Evolutionary conservation across 2,797 vertebrate genomes (phyloP), one percentile per base, ranked within the genome.

Genomic region (Liparis tanakae): DNA sequence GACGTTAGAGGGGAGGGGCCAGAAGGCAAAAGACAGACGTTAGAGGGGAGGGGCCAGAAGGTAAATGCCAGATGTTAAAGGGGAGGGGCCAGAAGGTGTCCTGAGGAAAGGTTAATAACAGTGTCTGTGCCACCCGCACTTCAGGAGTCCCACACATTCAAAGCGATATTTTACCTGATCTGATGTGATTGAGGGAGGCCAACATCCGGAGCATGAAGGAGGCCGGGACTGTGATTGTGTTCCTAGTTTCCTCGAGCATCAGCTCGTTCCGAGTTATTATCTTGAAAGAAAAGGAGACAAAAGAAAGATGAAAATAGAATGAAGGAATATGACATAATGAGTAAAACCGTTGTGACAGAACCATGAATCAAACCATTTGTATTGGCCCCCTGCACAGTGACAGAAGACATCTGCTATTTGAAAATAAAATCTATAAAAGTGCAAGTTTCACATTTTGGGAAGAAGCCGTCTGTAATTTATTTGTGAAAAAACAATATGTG

Each of bases 131-230:
- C 18, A 9, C 36, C 7, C 0, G 4, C 13, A 17, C 10, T 41
- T 22, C 36, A 15, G 34, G 2, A 15, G 7, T 15, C n/a, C 20
- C 17, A 62, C 9, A 62, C 12, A 22, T 13, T 37, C 12, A 25
- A 60, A 70, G 1, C 13, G 7, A 30, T 8, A 0, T 3, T 67
- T 33, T 85, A 93, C 92, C 92, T 91, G 92, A 93, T 91, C 91
- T 83, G 86, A 93, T 93, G 86, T 93, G 97, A 92, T 99, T 99
- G 74, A 99, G 88, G 0, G 98, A 99, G 56, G 98, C 98, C 93
- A 99, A 89, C 98, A 99, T 99, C 84, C 98, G 93, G 75, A 99
- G 92, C 98, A 99, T 99, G 91, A 99, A 99, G 60, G 98, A 99
- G 67, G 98, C 98, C 30, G 98, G 98, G 72, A 99, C 98, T 20